Conservation (phyloP, 2,888 invertebrate genomes). For the Hermaeophaga mercurialis region DNA sequence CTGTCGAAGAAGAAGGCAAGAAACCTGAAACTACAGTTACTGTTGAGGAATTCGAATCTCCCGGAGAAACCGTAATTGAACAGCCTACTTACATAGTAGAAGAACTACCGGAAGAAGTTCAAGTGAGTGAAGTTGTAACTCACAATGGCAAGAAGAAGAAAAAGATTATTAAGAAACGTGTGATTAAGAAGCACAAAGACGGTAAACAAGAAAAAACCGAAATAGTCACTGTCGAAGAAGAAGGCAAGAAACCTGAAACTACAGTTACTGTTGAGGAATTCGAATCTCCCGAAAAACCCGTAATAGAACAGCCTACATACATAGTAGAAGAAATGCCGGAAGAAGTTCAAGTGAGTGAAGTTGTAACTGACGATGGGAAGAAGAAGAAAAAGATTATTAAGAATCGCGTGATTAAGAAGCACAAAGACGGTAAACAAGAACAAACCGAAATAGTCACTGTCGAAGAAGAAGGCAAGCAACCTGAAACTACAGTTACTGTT, state of each 20-base stretch:
- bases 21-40: slow-evolving; percentile 46
- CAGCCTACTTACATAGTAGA: slow-evolving; percentile 36
- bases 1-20: slow-evolving; percentile 47
- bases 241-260: slow-evolving; percentile 46
- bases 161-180: slow-evolving; percentile 48
- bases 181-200: slow-evolving; percentile 55
- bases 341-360: slow-evolving; percentile 48
- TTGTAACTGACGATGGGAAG: slow-evolving; percentile 51
- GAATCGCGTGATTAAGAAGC: slow-evolving; percentile 44
- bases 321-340: slow-evolving; percentile 41
- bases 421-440: slow-evolving; percentile 44
- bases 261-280: slow-evolving; percentile 45
- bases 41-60: slow-evolving; percentile 41
- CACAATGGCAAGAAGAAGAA: slow-evolving; percentile 40
- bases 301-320: slow-evolving; percentile 54
- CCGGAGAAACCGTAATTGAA: slow-evolving; percentile 35
- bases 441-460: slow-evolving; percentile 49
- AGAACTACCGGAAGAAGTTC: slow-evolving; percentile 48
- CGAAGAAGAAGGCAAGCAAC: slow-evolving; percentile 45
- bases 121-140: slow-evolving; percentile 30
- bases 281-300: slow-evolving; percentile 46
- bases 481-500: slow-evolving; percentile 37
- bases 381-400: slow-evolving; percentile 30
- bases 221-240: slow-evolving; percentile 55
- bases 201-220: slow-evolving; percentile 53